Evolutionary conservation across 2,113 vertebrate species (phyloP), one percentile per base, ranked within the genome.

Genomic region (Mastomys natalensis): DNA sequence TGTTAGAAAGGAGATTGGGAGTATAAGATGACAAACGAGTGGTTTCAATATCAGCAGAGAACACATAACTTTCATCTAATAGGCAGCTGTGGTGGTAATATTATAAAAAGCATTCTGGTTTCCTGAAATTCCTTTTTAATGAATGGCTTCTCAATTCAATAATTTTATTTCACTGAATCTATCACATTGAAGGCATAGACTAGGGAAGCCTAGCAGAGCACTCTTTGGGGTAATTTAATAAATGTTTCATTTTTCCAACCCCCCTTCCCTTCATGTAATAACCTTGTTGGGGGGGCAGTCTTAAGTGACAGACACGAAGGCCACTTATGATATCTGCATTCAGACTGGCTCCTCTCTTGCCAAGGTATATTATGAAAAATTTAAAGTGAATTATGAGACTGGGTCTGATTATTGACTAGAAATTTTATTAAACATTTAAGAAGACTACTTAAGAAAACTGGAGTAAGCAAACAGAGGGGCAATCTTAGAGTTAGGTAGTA

Each of bases 351-450:
- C 95, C 95, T 97, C 94, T 98, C 97, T 96, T 98, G 97, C 94
- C 96, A 98, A 97, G 97, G n/a, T 73, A 34, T 70, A 85, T 74
- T 76, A 93, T 40, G 48, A 74, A 85, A 95, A 88, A 98, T 95
- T 98, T 98, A 96, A 97, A 98, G 98, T 95, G 96, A 98, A 97
- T 98, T 97, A 98, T 97, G 80, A 90, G 66, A 96, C 94, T 94
- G 97, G 97, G 94, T 98, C 98, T 98, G 97, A 97, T 97, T 98
- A 98, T 97, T 98, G 97, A 98, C 96, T 98, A 93, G 89, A 93
- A 98, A 97, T 97, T 98, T 98, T 98, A 98, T 98, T 98, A 98
- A 98, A 98, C 97, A 70, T 89, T 68, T 73, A 88, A 68, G 70
- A 87, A 85, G 70, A 58, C 73, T 45, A 60, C 37, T 88, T 91